Evolutionary conservation across 2,888 invertebrate species (phyloP).

Genomic region (Ormyrus pomaceus): DNA sequence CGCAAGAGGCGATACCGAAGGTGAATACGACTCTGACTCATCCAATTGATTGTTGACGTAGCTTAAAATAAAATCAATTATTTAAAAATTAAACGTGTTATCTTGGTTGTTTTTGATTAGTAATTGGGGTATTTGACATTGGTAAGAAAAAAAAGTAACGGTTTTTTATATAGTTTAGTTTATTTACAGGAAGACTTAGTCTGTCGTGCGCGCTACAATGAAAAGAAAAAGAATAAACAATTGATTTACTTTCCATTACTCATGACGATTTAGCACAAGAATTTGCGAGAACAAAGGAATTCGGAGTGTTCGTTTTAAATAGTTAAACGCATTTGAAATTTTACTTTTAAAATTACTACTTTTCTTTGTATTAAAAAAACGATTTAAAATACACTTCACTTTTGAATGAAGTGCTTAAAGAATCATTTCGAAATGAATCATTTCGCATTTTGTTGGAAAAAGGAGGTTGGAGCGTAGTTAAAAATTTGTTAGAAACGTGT

Average conservation of each 20-base stretch:
- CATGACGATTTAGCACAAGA: conserved; percentile 51
- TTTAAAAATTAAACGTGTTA: too few relatives aligned
- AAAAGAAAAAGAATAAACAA: conserved; percentile 56
- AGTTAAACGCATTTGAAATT: conserved; percentile 28
- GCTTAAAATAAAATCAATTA: too few relatives aligned
- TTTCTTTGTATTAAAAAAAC: conserved; percentile 35
- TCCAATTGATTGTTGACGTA: too few relatives aligned
- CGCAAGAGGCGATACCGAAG: too few relatives aligned
- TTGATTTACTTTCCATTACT: conserved; percentile 53
- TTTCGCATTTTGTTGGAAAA: too few relatives aligned
- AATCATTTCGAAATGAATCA: too few relatives aligned
- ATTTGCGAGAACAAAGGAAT: conserved; percentile 49
- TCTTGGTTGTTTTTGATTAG: too few relatives aligned
- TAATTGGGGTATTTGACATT: conserved; percentile 38
- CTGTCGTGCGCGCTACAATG: conserved; percentile 59
- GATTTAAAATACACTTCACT: neutral
- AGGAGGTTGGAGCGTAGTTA: neutral
- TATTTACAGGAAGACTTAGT: conserved; percentile 60
- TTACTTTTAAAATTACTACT: neutral
- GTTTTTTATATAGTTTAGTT: conserved; percentile 54
- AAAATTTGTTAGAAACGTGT: conserved; percentile 25
- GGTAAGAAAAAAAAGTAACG: conserved; percentile 50
- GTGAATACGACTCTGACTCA: too few relatives aligned
- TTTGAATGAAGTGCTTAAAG: too few relatives aligned
- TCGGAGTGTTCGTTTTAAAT: conserved; percentile 48